These are phyloP conservation scores for Sandelia bainsii DNA, from an alignment of 2,797 vertebrate species.

Conservation along the genomic window DNA sequence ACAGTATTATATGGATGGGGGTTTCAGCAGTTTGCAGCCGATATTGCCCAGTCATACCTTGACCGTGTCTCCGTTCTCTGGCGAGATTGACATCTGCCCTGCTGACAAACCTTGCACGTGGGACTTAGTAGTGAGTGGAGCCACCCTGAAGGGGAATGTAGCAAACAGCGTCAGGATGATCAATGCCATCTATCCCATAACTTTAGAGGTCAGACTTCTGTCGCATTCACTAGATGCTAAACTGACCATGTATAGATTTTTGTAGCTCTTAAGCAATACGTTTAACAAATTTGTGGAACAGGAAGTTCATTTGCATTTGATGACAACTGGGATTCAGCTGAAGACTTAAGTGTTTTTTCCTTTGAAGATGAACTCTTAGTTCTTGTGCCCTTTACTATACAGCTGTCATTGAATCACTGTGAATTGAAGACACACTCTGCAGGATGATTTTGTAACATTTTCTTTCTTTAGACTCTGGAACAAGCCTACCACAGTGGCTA, in stretches of 20 bases:
- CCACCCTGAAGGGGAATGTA: conserved; percentile 86
- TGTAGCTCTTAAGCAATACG: background rate
- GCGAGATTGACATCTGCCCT: conserved; percentile 92
- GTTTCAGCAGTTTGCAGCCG: conserved; percentile 89
- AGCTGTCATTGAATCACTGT: background rate
- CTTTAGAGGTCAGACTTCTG: conserved; percentile 80
- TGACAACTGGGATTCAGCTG: no score
- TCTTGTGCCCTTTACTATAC: no score
- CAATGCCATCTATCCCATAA: conserved; percentile 86
- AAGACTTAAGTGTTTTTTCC: no score
- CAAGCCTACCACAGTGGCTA: conserved; percentile 89
- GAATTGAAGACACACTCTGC: background rate
- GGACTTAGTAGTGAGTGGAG: conserved; percentile 85
- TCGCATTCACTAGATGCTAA: background rate
- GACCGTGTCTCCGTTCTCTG: conserved; percentile 92
- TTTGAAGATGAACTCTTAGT: no score
- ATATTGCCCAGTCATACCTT: conserved; percentile 79
- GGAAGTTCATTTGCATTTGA: no score
- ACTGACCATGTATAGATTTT: background rate
- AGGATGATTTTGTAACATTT: background rate
- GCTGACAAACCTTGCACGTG: conserved; percentile 77
- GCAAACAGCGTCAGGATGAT: conserved; percentile 87
- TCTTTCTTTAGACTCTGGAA: conserved; percentile 83
- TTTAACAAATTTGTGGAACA: no score
- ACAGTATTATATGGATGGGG: conserved; percentile 91